Evolutionary conservation across 2,113 vertebrate genomes (phyloP).

Genomic region (Shinisaurus crocodilurus): DNA sequence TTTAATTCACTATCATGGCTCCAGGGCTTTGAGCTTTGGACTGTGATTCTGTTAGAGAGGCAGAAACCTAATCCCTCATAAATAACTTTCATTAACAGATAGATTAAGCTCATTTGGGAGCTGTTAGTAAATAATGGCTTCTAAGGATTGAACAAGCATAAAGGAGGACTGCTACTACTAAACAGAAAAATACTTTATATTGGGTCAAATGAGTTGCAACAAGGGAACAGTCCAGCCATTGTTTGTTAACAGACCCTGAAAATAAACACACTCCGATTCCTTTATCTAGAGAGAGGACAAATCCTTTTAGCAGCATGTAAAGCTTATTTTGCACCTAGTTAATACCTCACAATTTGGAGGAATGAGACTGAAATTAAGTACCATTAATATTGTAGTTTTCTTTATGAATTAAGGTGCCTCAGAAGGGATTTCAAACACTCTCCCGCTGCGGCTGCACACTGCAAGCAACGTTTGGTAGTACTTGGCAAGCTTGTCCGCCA

Average conservation of each 20-base stretch:
- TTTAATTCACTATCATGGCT: neutral
- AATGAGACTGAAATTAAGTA: slow-evolving; percentile 7
- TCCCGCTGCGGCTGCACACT: neutral
- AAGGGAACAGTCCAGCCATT: neutral
- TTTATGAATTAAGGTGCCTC: neutral
- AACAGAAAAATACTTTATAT: slow-evolving; percentile 11
- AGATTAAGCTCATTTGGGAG: neutral
- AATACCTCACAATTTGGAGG: neutral
- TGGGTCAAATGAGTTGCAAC: neutral
- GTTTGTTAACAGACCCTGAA: neutral
- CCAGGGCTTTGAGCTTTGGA: neutral
- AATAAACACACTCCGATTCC: neutral
- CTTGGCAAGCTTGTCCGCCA: neutral
- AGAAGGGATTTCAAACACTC: neutral
- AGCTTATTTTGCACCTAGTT: neutral
- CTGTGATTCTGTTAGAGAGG: neutral
- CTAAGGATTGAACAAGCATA: neutral
- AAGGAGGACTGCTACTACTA: neutral
- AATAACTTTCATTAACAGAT: neutral
- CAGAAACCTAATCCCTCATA: slow-evolving; percentile 23
- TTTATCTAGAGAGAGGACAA: neutral
- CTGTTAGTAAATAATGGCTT: neutral
- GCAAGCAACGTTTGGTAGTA: neutral
- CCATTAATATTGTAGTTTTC: too few species aligned
- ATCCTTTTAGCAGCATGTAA: neutral